Percentiles rank a stretch among this genome's conserved stretches.
phyloP scores from a whole-genome alignment of 2,797 vertebrate species.

The Botia almorhae region DNA sequence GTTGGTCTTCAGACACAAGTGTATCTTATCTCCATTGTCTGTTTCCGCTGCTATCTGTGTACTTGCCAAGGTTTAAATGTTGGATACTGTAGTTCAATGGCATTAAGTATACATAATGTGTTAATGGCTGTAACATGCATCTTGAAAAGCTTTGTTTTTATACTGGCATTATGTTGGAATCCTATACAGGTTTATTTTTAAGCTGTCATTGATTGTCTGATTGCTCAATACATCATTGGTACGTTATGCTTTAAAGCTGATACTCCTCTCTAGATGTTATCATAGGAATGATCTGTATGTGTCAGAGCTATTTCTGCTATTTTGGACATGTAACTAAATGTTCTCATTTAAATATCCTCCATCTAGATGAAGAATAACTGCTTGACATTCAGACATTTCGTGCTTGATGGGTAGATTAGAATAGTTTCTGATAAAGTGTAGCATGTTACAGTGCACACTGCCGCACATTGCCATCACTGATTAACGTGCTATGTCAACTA shows the following conservation, averaged over 20 bases:
- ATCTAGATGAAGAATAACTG: background rate
- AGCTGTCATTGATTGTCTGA: no score
- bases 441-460: background rate
- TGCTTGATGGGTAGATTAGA: background rate
- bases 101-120: slow-evolving; percentile 25
- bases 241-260: background rate
- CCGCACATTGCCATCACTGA: slow-evolving; percentile 10
- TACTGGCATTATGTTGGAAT: background rate
- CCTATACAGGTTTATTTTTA: background rate
- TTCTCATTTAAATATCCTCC: background rate
- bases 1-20: background rate
- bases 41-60: slow-evolving; percentile 19
- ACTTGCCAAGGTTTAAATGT: background rate
- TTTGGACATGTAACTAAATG: background rate
- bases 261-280: background rate
- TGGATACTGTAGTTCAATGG: background rate
- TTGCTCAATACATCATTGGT: no score
- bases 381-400: background rate
- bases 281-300: background rate
- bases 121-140: background rate
- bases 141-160: background rate
- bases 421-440: background rate
- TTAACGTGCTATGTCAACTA: background rate
- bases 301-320: background rate
- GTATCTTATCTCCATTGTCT: background rate